A percentile compares a stretch with the other conserved stretches of the same genome.
Evolutionary conservation across 1,140 invertebrate genomes (phyloP).

Genomic region (Trichonephila clavata): DNA sequence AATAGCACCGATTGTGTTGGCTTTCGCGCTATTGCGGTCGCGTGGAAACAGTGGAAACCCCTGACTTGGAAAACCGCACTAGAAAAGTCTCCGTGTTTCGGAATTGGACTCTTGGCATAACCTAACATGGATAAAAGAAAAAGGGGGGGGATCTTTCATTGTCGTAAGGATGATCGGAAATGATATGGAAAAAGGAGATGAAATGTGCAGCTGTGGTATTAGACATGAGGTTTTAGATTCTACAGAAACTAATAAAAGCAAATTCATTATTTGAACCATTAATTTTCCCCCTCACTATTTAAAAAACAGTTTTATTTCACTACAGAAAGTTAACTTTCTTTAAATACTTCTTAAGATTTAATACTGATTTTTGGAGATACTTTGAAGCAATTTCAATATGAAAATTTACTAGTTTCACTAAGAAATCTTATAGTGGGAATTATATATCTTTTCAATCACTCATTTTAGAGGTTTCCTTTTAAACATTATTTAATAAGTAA

Average conservation of each 20-base stretch:
- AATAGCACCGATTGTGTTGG: constrained; percentile 60
- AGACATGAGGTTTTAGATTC: neutral
- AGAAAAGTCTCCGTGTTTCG: neutral
- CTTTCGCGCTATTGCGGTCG: constrained; percentile 46
- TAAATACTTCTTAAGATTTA: too few relatives aligned
- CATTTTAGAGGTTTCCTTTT: too few relatives aligned
- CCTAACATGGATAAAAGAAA: neutral
- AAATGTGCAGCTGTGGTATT: neutral
- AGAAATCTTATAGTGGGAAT: too few relatives aligned
- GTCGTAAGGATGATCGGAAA: neutral
- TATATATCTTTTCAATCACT: too few relatives aligned
- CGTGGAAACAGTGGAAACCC: neutral
- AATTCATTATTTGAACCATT: neutral
- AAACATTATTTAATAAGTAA: too few relatives aligned
- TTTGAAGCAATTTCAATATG: too few relatives aligned
- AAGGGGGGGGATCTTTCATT: neutral
- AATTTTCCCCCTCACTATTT: too few relatives aligned
- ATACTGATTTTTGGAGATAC: too few relatives aligned
- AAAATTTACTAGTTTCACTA: too few relatives aligned
- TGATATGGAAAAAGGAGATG: neutral
- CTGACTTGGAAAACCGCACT: neutral
- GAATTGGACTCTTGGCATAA: constrained; percentile 31
- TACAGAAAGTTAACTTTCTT: too few relatives aligned
- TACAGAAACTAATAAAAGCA: neutral
- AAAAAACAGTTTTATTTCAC: too few relatives aligned